Percentiles rank a stretch among this genome's conserved stretches.
Conservation (phyloP, 2,113 vertebrate genomes). For the Poecilia latipinna region DNA sequence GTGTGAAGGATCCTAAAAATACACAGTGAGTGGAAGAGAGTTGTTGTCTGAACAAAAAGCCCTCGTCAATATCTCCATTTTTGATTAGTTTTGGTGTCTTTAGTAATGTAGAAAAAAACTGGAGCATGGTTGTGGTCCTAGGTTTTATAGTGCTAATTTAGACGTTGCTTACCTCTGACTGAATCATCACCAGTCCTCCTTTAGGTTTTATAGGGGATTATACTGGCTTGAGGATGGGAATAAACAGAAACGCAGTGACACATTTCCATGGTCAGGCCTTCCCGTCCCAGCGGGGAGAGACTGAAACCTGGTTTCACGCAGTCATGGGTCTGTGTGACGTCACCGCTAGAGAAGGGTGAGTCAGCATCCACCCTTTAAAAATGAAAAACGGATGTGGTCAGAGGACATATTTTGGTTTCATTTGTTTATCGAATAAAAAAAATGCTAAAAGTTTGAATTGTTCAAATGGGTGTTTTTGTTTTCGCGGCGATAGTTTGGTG, state of each 20-base stretch:
- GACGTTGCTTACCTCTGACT: neutral
- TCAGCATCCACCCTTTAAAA: neutral
- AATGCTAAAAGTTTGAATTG: too few relatives aligned
- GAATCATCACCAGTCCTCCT: neutral
- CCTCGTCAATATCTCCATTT: slow-evolving; percentile 1
- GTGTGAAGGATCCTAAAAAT: slow-evolving; percentile 48
- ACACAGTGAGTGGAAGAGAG: slow-evolving; percentile 2
- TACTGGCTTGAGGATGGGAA: neutral
- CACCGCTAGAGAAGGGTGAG: slow-evolving; percentile 6
- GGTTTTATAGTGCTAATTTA: neutral
- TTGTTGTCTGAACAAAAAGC: neutral
- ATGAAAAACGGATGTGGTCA: neutral
- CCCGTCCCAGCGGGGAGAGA: slow-evolving; percentile 2
- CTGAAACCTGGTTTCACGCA: slow-evolving; percentile 39
- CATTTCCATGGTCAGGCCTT: neutral
- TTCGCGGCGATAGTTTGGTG: too few relatives aligned
- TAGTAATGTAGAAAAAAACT: neutral
- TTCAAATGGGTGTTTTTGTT: too few relatives aligned
- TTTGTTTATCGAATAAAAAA: too few relatives aligned
- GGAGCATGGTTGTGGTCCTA: neutral
- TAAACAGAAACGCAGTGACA: neutral
- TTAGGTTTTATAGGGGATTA: neutral
- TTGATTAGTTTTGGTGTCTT: slow-evolving; percentile 11
- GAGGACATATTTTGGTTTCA: too few relatives aligned
- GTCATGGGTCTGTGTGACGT: slow-evolving; percentile 8